Conservation (phyloP, 92 coral and sea anemone genomes). For the Phenganax stokvisi region DNA sequence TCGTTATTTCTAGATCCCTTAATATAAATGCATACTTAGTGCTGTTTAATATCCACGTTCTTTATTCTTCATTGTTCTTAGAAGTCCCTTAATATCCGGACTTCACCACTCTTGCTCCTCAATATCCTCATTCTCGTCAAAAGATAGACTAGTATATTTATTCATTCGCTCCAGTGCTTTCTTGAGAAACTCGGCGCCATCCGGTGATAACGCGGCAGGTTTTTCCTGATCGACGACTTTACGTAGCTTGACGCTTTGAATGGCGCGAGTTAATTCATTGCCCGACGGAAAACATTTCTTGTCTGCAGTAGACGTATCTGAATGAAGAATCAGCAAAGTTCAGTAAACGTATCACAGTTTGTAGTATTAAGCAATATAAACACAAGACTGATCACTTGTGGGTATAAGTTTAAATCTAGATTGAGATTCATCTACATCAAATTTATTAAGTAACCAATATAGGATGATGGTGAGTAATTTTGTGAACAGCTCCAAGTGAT, state of each 20-base stretch:
- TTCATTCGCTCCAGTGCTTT: constrained; percentile 39
- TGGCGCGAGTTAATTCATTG: constrained; percentile 29
- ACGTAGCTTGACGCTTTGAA: constrained; percentile 34
- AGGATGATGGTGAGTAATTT: no score
- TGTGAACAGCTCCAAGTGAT: no score
- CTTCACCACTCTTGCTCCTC: constrained; percentile 36
- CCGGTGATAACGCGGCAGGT: constrained; percentile 16
- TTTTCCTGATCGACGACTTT: constrained; percentile 16
- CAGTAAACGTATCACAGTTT: no score
- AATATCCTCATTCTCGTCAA: constrained; percentile 13
- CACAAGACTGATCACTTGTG: no score
- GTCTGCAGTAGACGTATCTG: not conserved
- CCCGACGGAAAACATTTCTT: constrained; percentile 24
- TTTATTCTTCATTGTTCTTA: not conserved
- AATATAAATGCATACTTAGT: no score
- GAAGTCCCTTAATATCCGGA: not conserved
- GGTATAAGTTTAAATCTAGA: no score
- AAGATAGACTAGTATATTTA: constrained; percentile 19
- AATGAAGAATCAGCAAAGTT: not conserved
- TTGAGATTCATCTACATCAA: no score
- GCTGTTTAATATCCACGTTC: no score
- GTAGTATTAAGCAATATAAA: no score
- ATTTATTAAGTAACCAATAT: no score
- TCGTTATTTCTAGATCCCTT: no score
- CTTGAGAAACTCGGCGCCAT: constrained; percentile 31